Evolutionary conservation across 2,113 vertebrate species (phyloP), one percentile per base, ranked within the genome.

Genomic region (Crotalus horridus): DNA sequence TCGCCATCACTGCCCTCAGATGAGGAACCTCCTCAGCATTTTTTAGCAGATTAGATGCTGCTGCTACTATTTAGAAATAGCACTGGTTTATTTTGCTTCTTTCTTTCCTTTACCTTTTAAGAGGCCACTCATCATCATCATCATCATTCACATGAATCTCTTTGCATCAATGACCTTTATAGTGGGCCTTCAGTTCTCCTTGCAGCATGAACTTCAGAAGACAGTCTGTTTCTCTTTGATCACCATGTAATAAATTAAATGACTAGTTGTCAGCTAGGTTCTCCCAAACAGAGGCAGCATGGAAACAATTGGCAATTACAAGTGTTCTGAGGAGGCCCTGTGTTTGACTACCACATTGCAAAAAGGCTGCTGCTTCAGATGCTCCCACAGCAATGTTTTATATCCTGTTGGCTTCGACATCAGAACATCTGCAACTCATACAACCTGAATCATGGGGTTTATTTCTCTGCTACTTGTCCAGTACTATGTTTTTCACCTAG

Each of bases 201-300:
- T 51, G 17, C 86, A 91, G 64, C 29, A 51, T 59, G n/a, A 59
- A 90, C 81, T 92, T 81, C 95, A 95, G 92, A 74, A 93, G 81
- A 90, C 88, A 87, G 51, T 13, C 85, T 48, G 0, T 0, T 94
- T 89, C 91, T 88, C 91, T 48, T 93, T 89, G 87, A 91, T 33
- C 1, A 43, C 0, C 92, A 90, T 0, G 88, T 1, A 26, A 51
- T 13, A 0, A 0, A 33, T 90, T 59, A 93, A 93, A 7, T 24
- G 93, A 85, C 39, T 61, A n/a, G 1, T 54, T 90, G 46, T 3
- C 23, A 89, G 33, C 24, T 81, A 4, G 86, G 87, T 0, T 54
- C 46, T 46, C n/a, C 29, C 29, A 12, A 87, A 13, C 5, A 55
- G 17, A 26, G 0, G 5, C 43, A 13, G 74, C 33, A 51, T 39